Evolutionary conservation across 1,140 invertebrate species (phyloP), one percentile per base, ranked within the genome.

Genomic region (Drosophila pandora): DNA sequence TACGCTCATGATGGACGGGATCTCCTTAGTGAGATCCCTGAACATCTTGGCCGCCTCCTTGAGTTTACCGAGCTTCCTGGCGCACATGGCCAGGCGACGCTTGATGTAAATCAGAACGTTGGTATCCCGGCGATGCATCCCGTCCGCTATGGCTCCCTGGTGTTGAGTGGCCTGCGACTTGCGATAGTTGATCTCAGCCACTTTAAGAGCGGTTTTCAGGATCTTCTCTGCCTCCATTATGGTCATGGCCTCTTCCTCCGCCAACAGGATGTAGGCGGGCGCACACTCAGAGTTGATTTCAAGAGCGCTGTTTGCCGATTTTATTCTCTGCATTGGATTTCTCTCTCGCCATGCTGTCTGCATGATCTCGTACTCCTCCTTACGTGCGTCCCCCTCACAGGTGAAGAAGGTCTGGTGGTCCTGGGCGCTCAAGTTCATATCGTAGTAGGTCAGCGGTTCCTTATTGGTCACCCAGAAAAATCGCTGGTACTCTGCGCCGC

Each of bases 341-440:
- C 98, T 93, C 93, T 99, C 98, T 76, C 98, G 93, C 98, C 98
- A 99, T 12, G 98, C 98, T 56, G 97, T 97, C 92, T 98, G 97
- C 98, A 99, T 99, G 62, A 99, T 97, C 93, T 99, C 97, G 93
- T 98, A 98, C 90, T 98, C 98, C 21, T 95, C 94, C 92, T 97
- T 98, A 21, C 97, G 96, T 39, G 94, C 93, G 92, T 99, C 97
- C 59, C 95, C 95, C 92, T 98, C 98, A 92, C 97, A 98, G 0
- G 97, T 98, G 91, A 99, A 99, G 93, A 99, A 99, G 8, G 97
- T 99, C 92, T 99, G 98, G 93, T 99, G 98, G 93, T 99, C 98
- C 93, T 99, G 98, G 12, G 98, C 98, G 1, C 98, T 99, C 7
- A 99, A 93, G 92, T 99, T 99, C 98, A 99, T 99, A 90, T 99